phyloP scores from a whole-genome alignment of 2,888 invertebrate genomes.

The Smittia aterrima region DNA sequence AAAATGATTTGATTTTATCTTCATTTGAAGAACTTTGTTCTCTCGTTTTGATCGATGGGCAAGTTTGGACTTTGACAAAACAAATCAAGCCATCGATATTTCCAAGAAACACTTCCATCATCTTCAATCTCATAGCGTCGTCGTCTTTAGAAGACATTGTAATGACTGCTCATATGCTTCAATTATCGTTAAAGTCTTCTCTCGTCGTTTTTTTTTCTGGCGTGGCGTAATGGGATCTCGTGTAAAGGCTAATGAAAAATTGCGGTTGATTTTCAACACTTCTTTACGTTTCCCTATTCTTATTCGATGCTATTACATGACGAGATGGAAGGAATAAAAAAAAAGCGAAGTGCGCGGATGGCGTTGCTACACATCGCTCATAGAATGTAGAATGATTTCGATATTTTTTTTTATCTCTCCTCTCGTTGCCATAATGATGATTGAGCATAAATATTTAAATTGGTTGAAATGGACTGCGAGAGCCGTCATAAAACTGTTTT shows the following conservation, averaged over 20 bases:
- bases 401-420: not conserved
- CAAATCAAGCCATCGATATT: not conserved
- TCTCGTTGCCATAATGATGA: slow-evolving; percentile 31
- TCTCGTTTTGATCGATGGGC: not conserved
- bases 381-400: slow-evolving; percentile 16
- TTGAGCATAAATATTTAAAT: slow-evolving; percentile 41
- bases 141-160: slow-evolving; percentile 31
- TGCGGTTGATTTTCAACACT: slow-evolving; percentile 41
- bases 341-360: slow-evolving; percentile 27
- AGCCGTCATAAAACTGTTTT: slow-evolving; percentile 37
- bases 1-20: slow-evolving; percentile 17
- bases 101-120: not conserved
- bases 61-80: not conserved
- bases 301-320: slow-evolving; percentile 1
- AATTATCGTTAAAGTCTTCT: slow-evolving; percentile 34
- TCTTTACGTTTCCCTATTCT: slow-evolving; percentile 26
- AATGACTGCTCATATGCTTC: slow-evolving; percentile 40
- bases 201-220: slow-evolving; percentile 15
- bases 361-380: not conserved
- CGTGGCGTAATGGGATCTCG: slow-evolving; percentile 16
- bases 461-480: slow-evolving; percentile 34
- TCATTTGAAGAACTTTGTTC: not conserved
- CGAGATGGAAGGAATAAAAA: not conserved
- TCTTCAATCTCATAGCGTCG: not conserved
- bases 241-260: slow-evolving; percentile 41